Evolutionary conservation across 2,888 invertebrate genomes (phyloP), one percentile per base, ranked within the genome.

Genomic region (Ferdinandea cuprea): DNA sequence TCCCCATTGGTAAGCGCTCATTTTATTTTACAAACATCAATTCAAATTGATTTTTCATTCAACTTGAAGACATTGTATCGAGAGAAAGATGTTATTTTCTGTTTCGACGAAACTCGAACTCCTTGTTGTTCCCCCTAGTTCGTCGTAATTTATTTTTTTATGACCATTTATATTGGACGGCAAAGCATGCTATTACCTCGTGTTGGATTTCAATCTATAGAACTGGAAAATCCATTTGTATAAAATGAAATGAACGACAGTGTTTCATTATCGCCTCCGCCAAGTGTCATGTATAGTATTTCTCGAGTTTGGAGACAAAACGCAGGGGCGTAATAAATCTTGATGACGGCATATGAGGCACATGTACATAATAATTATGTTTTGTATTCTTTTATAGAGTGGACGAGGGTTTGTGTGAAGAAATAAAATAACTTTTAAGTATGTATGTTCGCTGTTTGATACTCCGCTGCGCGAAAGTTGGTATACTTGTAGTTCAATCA

Each of bases 21-120:
- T 7, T 40, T 15, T 1, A 1, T 40, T 40, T 40, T 15, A 40
- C 7, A 0, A 13, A 7, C 7, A 7, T n/a, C 21, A 9, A 21
- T 46, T 46, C 17, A 21, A 46, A 48, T 48, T 21, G 48, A 48
- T 25, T 48, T 25, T 48, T 25, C 48, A 13, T 28, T n/a, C 21
- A 48, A 48, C 25, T 1, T 19, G 9, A 1, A 19, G n/a, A 25
- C 19, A 13, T 1, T 4, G n/a, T 21, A 4, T 9, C 19, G 46
- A n/a, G 19, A 19, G 7, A 46, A n/a, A 28, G 40, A 3, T 21
- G 13, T 21, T 5, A 46, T 21, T 21, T 11, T 46, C 8, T 6
- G 0, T 7, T 15, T 40, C 15, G 40, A 5, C 25, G 21, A 9
- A 48, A n/a, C n/a, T n/a, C 1, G 11, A 11, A n/a, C 7, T 48